phyloP scores from a whole-genome alignment of 2,888 invertebrate genomes.

The Spialia ferax region DNA sequence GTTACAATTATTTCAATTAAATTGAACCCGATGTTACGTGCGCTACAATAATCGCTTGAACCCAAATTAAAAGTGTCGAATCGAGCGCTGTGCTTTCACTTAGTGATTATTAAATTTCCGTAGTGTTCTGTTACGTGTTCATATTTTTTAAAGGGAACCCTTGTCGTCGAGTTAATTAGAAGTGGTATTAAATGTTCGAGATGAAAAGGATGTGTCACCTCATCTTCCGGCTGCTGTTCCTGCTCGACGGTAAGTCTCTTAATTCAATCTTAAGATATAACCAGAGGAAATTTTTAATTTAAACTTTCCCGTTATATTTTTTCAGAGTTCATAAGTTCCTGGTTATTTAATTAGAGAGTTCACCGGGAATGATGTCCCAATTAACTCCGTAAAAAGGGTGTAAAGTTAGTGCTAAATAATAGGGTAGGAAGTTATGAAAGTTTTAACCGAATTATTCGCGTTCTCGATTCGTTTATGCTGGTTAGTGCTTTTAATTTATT shows the following conservation, averaged over 20 bases:
- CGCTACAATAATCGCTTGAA: conserved; percentile 11
- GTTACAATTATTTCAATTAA: conserved; percentile 21
- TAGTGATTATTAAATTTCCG: conserved; percentile 33
- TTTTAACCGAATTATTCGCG: conserved; percentile 29
- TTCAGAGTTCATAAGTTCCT: conserved; percentile 29
- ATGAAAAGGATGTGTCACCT: conserved; percentile 81
- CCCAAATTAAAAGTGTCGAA: conserved; percentile 21
- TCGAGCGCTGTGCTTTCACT: conserved; percentile 27
- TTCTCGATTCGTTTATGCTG: conserved; percentile 17
- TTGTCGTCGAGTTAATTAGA: conserved; percentile 47
- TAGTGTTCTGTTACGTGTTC: conserved; percentile 35
- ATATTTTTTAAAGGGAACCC: conserved; percentile 29
- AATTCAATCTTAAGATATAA: conserved; percentile 28
- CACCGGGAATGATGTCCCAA: conserved; percentile 44
- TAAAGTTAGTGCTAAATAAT: conserved; percentile 25
- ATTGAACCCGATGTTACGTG: conserved; percentile 35
- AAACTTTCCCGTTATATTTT: conserved; percentile 41
- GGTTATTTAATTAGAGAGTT: conserved; percentile 45
- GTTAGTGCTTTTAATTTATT: conserved; percentile 10
- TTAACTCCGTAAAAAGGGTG: conserved; percentile 41
- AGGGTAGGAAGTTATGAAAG: conserved; percentile 31
- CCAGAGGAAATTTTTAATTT: conserved; percentile 37
- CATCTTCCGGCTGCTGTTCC: conserved; percentile 73
- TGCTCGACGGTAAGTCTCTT: conserved; percentile 70
- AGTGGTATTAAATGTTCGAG: conserved; percentile 64